Percentiles rank a stretch among this genome's conserved stretches.
These are phyloP conservation scores for Rhinopomastus cyanomelas DNA, from an alignment of 2,113 vertebrate genomes.

Conservation along the genomic window DNA sequence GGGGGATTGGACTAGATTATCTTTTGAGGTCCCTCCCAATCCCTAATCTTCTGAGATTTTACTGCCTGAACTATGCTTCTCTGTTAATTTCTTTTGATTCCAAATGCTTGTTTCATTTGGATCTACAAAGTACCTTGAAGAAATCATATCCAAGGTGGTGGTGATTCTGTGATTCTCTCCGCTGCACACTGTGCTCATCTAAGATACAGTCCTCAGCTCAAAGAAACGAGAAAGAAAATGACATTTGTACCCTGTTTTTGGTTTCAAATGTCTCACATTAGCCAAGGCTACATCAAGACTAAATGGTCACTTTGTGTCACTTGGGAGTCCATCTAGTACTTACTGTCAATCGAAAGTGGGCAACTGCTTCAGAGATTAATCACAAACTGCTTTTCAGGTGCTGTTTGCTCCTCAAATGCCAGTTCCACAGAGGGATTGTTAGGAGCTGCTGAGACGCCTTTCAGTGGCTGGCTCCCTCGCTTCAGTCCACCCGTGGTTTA, in stretches of 20 bases:
- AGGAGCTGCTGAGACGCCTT: neutral
- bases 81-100: too few species aligned
- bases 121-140: too few species aligned
- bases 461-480: neutral
- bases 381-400: neutral
- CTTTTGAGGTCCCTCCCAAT: too few species aligned
- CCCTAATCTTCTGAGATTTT: too few species aligned
- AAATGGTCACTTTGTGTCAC: neutral
- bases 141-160: too few species aligned
- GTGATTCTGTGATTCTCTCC: too few species aligned
- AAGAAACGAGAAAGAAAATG: neutral
- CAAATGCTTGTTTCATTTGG: too few species aligned
- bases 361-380: neutral
- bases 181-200: neutral
- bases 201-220: neutral
- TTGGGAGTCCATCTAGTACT: neutral
- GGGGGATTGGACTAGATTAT: too few species aligned
- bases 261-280: neutral
- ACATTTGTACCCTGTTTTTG: neutral
- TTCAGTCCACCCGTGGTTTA: constrained; percentile 24
- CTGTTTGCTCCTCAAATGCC: constrained; percentile 25
- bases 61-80: too few species aligned
- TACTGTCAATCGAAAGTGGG: neutral
- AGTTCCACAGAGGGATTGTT: constrained; percentile 32
- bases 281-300: neutral